Evolutionary conservation across 2,888 invertebrate genomes (phyloP).

Genomic region (Noctua comes): DNA sequence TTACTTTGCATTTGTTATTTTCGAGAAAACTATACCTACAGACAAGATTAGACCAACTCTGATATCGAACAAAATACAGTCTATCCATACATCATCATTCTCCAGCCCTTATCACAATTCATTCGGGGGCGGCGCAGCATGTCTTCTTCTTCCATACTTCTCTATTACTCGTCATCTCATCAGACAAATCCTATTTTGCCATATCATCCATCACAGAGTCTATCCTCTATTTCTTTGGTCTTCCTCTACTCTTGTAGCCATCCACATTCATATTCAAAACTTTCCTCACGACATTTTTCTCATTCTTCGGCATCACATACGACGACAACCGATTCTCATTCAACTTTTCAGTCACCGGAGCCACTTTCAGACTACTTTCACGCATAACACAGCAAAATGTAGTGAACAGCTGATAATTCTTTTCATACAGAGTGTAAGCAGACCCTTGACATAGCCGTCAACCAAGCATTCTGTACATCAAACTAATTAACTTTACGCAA

Average conservation of each 20-base stretch:
- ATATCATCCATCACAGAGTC: background rate
- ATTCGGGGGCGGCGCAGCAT: background rate
- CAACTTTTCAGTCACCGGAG: background rate
- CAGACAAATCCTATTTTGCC: background rate
- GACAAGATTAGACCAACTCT: background rate
- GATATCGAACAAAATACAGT: background rate
- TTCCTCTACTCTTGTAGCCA: background rate
- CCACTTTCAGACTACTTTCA: background rate
- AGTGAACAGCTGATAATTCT: background rate
- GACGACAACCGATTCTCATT: background rate
- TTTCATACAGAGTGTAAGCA: too few species aligned
- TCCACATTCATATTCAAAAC: background rate
- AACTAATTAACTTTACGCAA: too few species aligned
- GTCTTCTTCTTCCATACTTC: background rate
- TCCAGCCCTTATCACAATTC: background rate
- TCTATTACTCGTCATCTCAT: background rate
- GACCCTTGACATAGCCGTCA: too few species aligned
- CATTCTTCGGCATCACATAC: too few species aligned
- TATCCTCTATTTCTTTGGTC: background rate
- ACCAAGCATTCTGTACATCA: too few species aligned
- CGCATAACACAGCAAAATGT: background rate
- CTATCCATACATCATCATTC: background rate
- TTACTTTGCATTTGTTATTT: background rate
- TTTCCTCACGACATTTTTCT: too few species aligned
- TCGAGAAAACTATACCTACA: background rate